Percentiles rank a stretch among this genome's conserved stretches.
phyloP scores from a whole-genome alignment of 2,797 vertebrate genomes.

The Acanthornis magna region DNA sequence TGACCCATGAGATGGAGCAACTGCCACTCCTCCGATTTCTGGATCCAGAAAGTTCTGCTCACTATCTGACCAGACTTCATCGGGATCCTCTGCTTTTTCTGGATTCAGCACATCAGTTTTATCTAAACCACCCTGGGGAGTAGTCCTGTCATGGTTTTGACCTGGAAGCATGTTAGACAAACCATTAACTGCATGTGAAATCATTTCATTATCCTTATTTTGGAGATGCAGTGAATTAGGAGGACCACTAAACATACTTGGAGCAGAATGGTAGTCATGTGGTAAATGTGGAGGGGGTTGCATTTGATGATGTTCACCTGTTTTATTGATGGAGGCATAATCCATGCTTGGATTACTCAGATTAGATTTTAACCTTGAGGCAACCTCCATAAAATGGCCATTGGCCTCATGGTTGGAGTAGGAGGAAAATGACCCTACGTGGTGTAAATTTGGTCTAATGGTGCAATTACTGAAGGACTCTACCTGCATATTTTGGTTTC shows the following conservation, averaged over 20 bases:
- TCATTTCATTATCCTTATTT: slow-evolving; percentile 81
- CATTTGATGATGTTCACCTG: slow-evolving; percentile 76
- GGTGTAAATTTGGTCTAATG: slow-evolving; percentile 79
- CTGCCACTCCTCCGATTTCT: slow-evolving; percentile 94
- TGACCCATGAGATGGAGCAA: slow-evolving; percentile 95
- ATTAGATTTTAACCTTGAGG: slow-evolving; percentile 77
- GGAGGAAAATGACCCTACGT: slow-evolving; percentile 78
- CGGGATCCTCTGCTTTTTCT: slow-evolving; percentile 79
- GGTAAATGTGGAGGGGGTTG: slow-evolving; percentile 79
- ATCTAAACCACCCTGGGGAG: slow-evolving; percentile 72
- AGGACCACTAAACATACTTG: slow-evolving; percentile 74
- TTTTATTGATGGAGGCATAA: slow-evolving; percentile 79
- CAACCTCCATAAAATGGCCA: slow-evolving; percentile 79
- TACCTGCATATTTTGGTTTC: slow-evolving; percentile 83
- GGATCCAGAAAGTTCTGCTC: slow-evolving; percentile 98
- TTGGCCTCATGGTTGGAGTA: slow-evolving; percentile 79
- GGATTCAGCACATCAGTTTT: slow-evolving; percentile 71
- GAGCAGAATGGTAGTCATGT: slow-evolving; percentile 72
- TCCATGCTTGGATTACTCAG: slow-evolving; percentile 74
- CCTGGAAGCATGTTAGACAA: slow-evolving; percentile 75
- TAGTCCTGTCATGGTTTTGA: slow-evolving; percentile 77
- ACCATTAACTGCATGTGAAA: slow-evolving; percentile 74
- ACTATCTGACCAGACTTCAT: slow-evolving; percentile 96
- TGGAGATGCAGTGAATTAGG: slow-evolving; percentile 84
- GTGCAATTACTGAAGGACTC: slow-evolving; percentile 85